Evolutionary conservation across 2,113 vertebrate genomes (phyloP).

Genomic region (Serinus canaria): DNA sequence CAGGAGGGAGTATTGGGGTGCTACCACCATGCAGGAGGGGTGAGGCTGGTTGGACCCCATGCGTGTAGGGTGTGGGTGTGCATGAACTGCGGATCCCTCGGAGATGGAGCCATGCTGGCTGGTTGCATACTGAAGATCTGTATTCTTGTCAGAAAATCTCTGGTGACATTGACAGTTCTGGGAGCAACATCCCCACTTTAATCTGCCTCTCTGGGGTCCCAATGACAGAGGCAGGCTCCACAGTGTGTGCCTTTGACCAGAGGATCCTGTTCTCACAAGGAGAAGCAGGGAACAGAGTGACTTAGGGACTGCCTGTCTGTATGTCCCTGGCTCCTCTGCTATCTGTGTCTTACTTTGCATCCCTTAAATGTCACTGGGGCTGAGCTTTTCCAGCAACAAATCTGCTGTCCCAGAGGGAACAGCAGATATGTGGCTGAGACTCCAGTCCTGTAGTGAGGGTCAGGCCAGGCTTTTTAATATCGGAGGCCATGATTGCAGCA

Average conservation of each 20-base stretch:
- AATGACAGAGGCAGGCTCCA: neutral
- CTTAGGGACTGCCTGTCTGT: neutral
- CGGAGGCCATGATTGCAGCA: neutral
- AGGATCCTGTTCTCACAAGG: neutral
- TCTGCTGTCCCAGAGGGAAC: neutral
- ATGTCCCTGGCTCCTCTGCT: neutral
- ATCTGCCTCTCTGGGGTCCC: neutral
- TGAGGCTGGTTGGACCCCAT: neutral
- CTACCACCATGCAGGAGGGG: too few species aligned
- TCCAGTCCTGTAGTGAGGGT: neutral
- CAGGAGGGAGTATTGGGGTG: accelerated
- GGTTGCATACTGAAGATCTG: neutral
- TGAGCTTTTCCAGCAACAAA: neutral
- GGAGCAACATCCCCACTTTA: accelerated
- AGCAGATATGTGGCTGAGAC: neutral
- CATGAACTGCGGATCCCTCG: accelerated
- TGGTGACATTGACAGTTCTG: neutral
- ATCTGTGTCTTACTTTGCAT: neutral
- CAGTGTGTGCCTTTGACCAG: neutral
- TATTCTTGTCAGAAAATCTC: neutral
- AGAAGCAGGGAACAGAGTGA: neutral
- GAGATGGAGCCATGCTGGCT: neutral
- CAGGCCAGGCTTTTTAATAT: neutral
- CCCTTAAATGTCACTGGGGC: accelerated
- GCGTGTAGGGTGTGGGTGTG: accelerated